phyloP scores from a whole-genome alignment of 2,113 vertebrate species.

The Leucosticte australis region DNA sequence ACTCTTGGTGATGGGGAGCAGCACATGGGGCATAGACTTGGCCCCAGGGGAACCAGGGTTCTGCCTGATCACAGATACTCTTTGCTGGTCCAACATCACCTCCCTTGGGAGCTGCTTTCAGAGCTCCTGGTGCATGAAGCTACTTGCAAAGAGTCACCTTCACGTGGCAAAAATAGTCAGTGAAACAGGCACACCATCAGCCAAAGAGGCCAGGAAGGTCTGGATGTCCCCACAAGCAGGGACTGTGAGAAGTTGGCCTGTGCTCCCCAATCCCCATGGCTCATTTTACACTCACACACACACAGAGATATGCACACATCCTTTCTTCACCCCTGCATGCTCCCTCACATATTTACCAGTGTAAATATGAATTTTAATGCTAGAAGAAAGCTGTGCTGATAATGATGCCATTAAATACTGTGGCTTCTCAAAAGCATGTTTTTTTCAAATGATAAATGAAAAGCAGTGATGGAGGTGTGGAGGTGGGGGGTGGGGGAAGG shows the following conservation, averaged over 20 bases:
- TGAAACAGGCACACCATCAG: neutral
- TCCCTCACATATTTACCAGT: neutral
- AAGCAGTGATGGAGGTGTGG: neutral
- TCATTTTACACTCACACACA: neutral
- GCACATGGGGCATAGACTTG: fast-evolving
- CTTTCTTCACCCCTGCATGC: neutral
- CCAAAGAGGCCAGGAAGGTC: neutral
- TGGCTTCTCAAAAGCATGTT: neutral
- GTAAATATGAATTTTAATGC: neutral
- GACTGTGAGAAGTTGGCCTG: neutral
- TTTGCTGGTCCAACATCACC: neutral
- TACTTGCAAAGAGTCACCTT: neutral
- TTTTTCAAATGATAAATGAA: neutral
- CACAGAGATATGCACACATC: fast-evolving
- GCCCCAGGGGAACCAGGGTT: neutral
- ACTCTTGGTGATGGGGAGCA: fast-evolving
- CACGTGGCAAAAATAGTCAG: neutral
- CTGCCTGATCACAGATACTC: neutral
- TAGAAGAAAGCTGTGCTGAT: neutral
- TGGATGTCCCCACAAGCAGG: neutral
- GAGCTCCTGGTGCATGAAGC: neutral
- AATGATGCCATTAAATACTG: neutral
- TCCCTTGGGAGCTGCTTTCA: neutral
- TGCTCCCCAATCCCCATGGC: neutral
- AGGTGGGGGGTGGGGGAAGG: neutral